Percentiles rank a stretch among this genome's conserved stretches.
These are phyloP conservation scores for Pteromalus puparum DNA, from an alignment of 1,140 invertebrate genomes.

Conservation along the genomic window DNA sequence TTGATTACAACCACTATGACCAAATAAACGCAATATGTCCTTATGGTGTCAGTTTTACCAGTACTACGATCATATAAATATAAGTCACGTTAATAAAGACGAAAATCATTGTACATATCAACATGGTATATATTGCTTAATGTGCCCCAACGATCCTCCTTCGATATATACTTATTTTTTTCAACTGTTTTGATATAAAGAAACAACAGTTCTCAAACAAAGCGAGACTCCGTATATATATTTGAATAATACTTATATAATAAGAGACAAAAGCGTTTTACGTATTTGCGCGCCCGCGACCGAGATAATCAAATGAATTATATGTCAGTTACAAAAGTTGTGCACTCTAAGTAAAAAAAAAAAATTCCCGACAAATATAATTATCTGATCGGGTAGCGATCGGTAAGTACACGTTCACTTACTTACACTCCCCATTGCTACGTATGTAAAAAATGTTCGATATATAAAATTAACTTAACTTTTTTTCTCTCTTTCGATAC, in stretches of 20 bases:
- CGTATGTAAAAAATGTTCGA: not conserved
- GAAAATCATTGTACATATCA: constrained; percentile 54
- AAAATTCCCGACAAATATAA: constrained; percentile 20
- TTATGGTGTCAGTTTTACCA: constrained; percentile 54
- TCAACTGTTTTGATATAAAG: not conserved
- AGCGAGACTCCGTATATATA: not conserved
- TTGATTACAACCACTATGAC: constrained; percentile 61
- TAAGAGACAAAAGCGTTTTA: not conserved
- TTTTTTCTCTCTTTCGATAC: not conserved
- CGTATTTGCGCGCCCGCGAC: not conserved
- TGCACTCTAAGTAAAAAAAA: constrained; percentile 1
- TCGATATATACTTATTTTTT: not conserved
- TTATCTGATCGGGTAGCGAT: constrained; percentile 49
- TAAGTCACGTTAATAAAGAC: constrained; percentile 53
- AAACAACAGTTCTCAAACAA: not conserved
- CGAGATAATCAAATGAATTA: not conserved
- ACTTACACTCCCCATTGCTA: constrained; percentile 38
- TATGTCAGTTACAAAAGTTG: constrained; percentile 12
- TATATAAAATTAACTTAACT: not conserved
- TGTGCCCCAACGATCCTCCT: constrained; percentile 35
- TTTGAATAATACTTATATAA: not conserved
- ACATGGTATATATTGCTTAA: constrained; percentile 53
- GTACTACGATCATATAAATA: constrained; percentile 48
- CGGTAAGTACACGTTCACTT: constrained; percentile 54
- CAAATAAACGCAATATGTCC: constrained; percentile 52